Percentiles rank a stretch among this genome's conserved stretches.
Conservation (phyloP, 2,797 vertebrate genomes). For the Petrocephalus sullivani region DNA sequence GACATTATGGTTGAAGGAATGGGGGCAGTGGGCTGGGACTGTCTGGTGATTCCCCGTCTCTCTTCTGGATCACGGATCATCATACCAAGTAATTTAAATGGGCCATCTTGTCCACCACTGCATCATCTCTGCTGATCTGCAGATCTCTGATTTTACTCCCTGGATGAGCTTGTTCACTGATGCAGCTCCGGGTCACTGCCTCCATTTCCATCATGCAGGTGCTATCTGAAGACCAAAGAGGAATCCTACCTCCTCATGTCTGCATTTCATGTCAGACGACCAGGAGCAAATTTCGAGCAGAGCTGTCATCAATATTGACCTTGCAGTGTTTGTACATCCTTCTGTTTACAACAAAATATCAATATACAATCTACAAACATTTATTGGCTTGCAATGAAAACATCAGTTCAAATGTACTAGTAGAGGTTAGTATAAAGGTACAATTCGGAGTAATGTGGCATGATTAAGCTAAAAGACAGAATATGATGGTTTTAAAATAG, state of each 20-base stretch:
- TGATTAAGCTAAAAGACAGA: not conserved
- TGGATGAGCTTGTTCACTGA: not conserved
- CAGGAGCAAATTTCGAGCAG: not conserved
- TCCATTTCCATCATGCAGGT: not conserved
- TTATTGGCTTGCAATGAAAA: not conserved
- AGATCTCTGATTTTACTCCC: conserved; percentile 3
- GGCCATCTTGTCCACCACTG: conserved; percentile 18
- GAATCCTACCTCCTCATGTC: not conserved
- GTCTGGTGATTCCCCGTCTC: not conserved
- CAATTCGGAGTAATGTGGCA: not conserved
- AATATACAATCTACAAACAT: not conserved
- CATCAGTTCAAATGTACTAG: not conserved
- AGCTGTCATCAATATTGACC: not conserved
- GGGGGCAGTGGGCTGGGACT: not conserved
- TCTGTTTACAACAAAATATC: not conserved
- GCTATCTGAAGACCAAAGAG: not conserved
- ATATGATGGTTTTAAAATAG: not conserved
- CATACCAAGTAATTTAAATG: not conserved
- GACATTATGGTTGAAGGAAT: not conserved
- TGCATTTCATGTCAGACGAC: not conserved
- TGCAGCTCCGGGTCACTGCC: not conserved
- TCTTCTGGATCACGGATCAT: not conserved
- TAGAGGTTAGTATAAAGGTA: not conserved
- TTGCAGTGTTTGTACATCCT: not conserved
- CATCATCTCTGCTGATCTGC: conserved; percentile 10